Percentiles rank a stretch among this genome's conserved stretches.
phyloP scores from a whole-genome alignment of 2,797 vertebrate species.

The Podarcis lilfordi region DNA sequence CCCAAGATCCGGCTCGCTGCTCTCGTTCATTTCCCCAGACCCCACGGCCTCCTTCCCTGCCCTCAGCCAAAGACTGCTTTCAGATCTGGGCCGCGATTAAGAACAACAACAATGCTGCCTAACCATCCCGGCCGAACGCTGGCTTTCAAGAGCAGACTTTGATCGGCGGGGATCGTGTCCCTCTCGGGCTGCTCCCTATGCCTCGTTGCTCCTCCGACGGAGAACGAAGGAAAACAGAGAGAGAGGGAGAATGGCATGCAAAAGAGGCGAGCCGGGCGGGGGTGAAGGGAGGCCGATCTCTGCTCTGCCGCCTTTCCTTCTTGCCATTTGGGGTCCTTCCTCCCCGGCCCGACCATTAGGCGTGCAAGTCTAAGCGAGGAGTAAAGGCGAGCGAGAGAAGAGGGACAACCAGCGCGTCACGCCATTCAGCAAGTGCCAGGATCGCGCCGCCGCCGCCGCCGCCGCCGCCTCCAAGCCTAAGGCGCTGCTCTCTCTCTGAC shows the following conservation, averaged over 20 bases:
- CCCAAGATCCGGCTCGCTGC: not conserved
- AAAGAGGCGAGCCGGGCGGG: not conserved
- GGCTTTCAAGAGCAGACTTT: constrained; percentile 2
- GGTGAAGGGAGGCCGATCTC: not conserved
- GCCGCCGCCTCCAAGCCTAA: too few species aligned
- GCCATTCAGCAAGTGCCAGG: not conserved
- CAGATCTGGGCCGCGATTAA: not conserved
- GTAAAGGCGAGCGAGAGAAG: too few species aligned
- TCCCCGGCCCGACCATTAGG: not conserved
- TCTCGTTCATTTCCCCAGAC: not conserved
- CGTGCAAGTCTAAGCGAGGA: not conserved
- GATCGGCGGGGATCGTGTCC: not conserved
- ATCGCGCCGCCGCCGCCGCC: too few species aligned
- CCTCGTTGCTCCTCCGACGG: too few species aligned
- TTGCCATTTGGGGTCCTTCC: not conserved
- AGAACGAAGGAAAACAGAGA: not conserved
- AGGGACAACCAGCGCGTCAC: constrained; percentile 63
- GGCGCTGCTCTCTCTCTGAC: too few species aligned
- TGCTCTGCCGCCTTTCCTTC: too few species aligned
- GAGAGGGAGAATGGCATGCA: not conserved
- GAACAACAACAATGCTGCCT: not conserved
- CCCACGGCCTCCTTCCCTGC: not conserved
- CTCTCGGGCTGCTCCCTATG: accelerated
- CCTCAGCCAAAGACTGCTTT: not conserved
- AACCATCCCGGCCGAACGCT: not conserved